Evolutionary conservation across 1,140 invertebrate genomes (phyloP), one percentile per base, ranked within the genome.

Genomic region (Calycopis cecrops): DNA sequence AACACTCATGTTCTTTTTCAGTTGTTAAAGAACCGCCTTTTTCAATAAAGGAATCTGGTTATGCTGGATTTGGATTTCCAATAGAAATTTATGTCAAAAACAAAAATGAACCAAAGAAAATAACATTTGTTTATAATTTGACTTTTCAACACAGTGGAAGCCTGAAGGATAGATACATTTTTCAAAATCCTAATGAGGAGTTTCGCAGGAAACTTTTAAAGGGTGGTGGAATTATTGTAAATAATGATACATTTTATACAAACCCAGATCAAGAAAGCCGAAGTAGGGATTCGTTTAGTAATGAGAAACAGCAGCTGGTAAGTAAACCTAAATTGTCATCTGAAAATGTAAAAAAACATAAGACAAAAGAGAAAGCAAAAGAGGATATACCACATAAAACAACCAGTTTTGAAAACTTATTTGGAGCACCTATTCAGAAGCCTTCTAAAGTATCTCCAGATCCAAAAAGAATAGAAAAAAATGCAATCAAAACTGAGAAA

Each of bases 1-100:
- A n/a, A n/a, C n/a, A 28, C 21, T 28, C 2, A 35, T 12, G n/a
- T 35, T 14, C 34, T 11, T 59, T 91, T 91, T 58, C 84, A 95
- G 94, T 94, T 63, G 80, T 96, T 0, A 97, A 96, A 74, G 94
- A 97, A 54, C 96, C 97, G 37, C 97, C 98, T n/a, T 99, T 96
- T 88, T 85, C 90, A 48, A 91, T 99, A 12, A 93, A 94, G 67
- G 97, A 99, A 79, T 95, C 95, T 7, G 98, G 98, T 1, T 99
- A 99, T 91, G 97, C 96, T 55, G 96, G 97, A 12, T 99, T 99
- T 78, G 89, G 91, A 38, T 88, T 99, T 48, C 94, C 94, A 1
- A 97, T 99, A 69, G 95, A 98, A 66, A 93, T 99, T 52, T 94
- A 96, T 76, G 92, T 99, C 64, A 95, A 93, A 62, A 98, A 95